Conservation (phyloP, 2,888 invertebrate genomes). For the Ennomos erosarius region DNA sequence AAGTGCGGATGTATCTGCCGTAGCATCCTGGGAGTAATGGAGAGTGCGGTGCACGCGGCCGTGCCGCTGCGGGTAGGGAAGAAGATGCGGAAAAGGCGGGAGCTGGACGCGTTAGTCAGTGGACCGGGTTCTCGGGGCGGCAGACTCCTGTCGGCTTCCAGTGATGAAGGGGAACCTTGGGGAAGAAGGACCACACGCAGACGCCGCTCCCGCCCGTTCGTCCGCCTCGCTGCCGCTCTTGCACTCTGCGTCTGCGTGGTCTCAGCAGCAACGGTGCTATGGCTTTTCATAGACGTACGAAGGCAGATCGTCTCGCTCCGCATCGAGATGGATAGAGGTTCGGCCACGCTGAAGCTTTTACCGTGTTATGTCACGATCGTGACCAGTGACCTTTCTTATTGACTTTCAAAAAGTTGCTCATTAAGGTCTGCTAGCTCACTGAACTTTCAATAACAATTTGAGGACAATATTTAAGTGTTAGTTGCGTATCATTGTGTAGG, state of each 20-base stretch:
- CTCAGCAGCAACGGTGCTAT: constrained; percentile 87
- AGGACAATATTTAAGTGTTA: neutral
- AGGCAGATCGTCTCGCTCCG: constrained; percentile 87
- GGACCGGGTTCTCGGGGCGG: constrained; percentile 78
- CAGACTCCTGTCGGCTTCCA: constrained; percentile 87
- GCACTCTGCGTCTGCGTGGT: constrained; percentile 87
- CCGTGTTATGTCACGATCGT: constrained; percentile 3
- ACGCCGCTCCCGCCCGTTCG: constrained; percentile 78
- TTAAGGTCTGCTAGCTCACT: neutral
- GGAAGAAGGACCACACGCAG: constrained; percentile 66
- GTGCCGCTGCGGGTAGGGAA: constrained; percentile 88
- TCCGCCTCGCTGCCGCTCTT: constrained; percentile 86
- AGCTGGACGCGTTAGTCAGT: constrained; percentile 89
- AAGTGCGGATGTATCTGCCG: constrained; percentile 72
- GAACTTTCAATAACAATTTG: constrained; percentile 5
- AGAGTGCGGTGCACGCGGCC: constrained; percentile 85
- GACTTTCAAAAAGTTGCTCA: constrained; percentile 12
- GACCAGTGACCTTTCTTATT: constrained; percentile 4
- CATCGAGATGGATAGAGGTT: constrained; percentile 88
- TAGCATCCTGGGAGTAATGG: constrained; percentile 71
- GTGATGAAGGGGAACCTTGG: constrained; percentile 85
- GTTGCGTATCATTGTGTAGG: constrained; percentile 36
- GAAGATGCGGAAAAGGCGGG: constrained; percentile 91
- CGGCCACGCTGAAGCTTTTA: constrained; percentile 2
- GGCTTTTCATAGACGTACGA: constrained; percentile 88